Evolutionary conservation across 2,888 invertebrate genomes (phyloP), one percentile per base, ranked within the genome.

Genomic region (Caenorhabditis sulstoni): DNA sequence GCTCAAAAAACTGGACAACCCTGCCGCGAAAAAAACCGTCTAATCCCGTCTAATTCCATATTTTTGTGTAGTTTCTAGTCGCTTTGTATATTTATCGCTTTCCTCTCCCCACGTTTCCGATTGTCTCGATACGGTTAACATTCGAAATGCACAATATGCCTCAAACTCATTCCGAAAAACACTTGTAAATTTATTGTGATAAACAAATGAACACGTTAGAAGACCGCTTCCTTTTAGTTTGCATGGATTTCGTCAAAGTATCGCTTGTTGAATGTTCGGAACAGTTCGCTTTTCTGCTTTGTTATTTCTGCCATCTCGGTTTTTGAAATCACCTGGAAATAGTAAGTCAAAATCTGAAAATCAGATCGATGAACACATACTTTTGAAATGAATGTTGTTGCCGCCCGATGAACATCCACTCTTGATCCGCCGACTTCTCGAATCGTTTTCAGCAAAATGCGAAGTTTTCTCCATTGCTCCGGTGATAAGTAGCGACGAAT

Each of bases 271-370:
- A 83, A 83, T 9, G 73, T 76, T 62, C 61, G 57, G 58, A 79
- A 81, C 8, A 83, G 50, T 39, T 76, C 79, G 8, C 61, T 44
- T 18, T 70, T 65, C 50, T 71, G 59, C 22, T 65, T 57, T 9
- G 79, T 79, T 14, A 83, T 83, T 50, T 81, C 77, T 16, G 68
- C 67, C 76, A 81, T 83, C 61, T 83, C 79, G 16, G 61, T 44
- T 55, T 70, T 68, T 5, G 79, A 79, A 8, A 79, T 65, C 7
- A 75, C 70, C 79, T 79, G 55, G 16, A 70, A 44, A 20, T 11
- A 45, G 11, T 23, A 1, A 14, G 9, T 3, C 5, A n/a, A 16
- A 20, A 1, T n/a, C 16, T 12, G 18, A 23, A n/a, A 49, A 9
- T 16, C 35, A 12, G 47, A 8, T 5, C 7, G 47, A 29, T 20